Base-by-base conservation (phyloP, 2,113 vertebrate species). In the Engraulis encrasicolus region DNA sequence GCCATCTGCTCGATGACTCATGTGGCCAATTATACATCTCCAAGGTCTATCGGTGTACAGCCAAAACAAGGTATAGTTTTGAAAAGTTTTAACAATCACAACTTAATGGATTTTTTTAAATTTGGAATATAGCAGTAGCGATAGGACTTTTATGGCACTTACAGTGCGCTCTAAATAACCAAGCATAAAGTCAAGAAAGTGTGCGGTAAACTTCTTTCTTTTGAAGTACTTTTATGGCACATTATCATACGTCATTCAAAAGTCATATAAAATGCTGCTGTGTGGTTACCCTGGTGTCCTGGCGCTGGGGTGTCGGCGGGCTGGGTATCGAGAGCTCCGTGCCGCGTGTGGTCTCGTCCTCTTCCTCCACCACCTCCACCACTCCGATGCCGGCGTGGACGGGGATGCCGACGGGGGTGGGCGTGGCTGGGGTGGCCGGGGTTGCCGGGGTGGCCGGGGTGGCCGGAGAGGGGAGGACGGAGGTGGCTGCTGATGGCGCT, bases 241-340 rank as follows among this genome's bases (percentile, higher is more conserved):
- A n/a, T n/a, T n/a, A n/a, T n/a, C n/a, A n/a, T n/a, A n/a, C n/a
- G n/a, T n/a, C n/a, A n/a, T n/a, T n/a, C n/a, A n/a, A n/a, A n/a
- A n/a, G n/a, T n/a, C n/a, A n/a, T 50, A 2, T 1, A 50, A 61
- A 37, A 27, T 34, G n/a, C 17, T 7, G 52, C 36, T 40, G 31
- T 80, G 58, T 23, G 17, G 40, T 12, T 97, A 97, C 96, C 96
- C 96, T 96, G 88, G 96, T 94, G 91, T 97, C 96, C 0, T 93
- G 94, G 82, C 92, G 95, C 54, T 91, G 1, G 0, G 93, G 92
- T 1, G 94, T 87, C 0, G 91, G 87, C 0, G 95, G 94, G 0
- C 95, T 95, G 85, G 92, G 89, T 81, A 94, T 95, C 2, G 94
- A 93, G 17, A 95, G 89, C 0, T 93, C 92, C 6, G 87, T 86